phyloP scores from a whole-genome alignment of 2,888 invertebrate genomes.

The Mesorhabditis belari region DNA sequence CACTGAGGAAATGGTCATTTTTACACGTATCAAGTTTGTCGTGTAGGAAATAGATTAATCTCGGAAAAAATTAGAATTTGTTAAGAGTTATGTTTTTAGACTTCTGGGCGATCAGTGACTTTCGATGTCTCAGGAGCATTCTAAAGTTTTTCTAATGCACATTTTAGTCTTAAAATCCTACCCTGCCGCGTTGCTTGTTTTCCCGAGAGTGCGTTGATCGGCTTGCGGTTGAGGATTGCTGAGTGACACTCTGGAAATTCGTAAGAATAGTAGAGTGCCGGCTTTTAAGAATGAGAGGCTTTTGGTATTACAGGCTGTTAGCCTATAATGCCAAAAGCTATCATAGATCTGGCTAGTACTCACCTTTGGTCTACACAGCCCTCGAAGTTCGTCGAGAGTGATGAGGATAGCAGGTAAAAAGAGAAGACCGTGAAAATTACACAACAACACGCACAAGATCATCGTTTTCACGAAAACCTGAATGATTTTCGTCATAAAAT shows the following conservation, averaged over 20 bases:
- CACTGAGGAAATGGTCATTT: no score
- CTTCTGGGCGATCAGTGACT: conserved; percentile 34
- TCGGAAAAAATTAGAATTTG: no score
- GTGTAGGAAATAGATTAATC: no score
- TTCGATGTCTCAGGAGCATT: conserved; percentile 23
- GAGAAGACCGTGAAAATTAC: conserved; percentile 31
- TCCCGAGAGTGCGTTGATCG: not conserved
- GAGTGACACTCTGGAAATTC: not conserved
- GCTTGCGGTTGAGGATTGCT: not conserved
- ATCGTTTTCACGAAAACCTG: conserved; percentile 42
- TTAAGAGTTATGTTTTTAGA: conserved; percentile 7
- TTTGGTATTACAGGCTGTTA: not conserved
- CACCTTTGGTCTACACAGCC: not conserved
- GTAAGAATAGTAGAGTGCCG: not conserved
- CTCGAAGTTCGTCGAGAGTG: not conserved
- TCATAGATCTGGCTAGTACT: no score
- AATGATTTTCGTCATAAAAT: conserved; percentile 1
- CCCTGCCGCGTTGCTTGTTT: not conserved
- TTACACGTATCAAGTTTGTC: no score
- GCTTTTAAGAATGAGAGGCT: not conserved
- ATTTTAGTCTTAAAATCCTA: conserved; percentile 80
- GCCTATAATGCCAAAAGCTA: not conserved
- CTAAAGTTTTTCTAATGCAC: no score
- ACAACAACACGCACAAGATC: conserved; percentile 34
- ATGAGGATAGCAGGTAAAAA: conserved; percentile 18